These are phyloP conservation scores for Sisyra terminalis DNA, from an alignment of 2,888 invertebrate genomes.

Conservation along the genomic window DNA sequence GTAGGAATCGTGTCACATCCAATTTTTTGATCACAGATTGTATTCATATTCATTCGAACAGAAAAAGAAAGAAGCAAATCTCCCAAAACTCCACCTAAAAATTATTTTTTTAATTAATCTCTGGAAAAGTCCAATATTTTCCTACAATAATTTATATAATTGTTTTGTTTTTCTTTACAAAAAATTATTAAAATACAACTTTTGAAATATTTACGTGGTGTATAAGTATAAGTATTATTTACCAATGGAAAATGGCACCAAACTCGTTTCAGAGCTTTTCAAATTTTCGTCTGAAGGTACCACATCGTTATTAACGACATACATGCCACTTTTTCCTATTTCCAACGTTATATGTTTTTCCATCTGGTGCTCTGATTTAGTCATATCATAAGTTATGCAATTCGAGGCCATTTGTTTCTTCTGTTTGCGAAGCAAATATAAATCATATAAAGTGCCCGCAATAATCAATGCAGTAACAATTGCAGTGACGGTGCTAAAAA, in stretches of 20 bases:
- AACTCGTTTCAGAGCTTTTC: constrained; percentile 2
- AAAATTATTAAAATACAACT: background rate
- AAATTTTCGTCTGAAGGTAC: constrained; percentile 11
- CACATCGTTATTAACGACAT: constrained; percentile 20
- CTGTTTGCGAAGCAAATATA: constrained; percentile 37
- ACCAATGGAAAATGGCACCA: no score
- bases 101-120: constrained; percentile 7
- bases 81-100: constrained; percentile 38
- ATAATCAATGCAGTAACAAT: constrained; percentile 38
- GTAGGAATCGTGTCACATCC: constrained; percentile 67
- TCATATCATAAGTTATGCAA: constrained; percentile 29
- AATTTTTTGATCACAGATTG: constrained; percentile 62
- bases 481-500: constrained; percentile 34
- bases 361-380: constrained; percentile 22
- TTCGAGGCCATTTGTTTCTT: constrained; percentile 25
- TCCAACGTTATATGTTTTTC: constrained; percentile 22
- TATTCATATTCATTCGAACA: constrained; percentile 57
- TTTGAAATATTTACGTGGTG: background rate
- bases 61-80: constrained; percentile 65
- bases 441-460: constrained; percentile 55
- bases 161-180: constrained; percentile 39
- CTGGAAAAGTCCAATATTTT: constrained; percentile 3
- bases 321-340: constrained; percentile 23
- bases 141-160: constrained; percentile 31
- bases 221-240: background rate